Percentiles rank a stretch among this genome's conserved stretches.
These are phyloP conservation scores for Scleropages formosus DNA, from an alignment of 2,797 vertebrate genomes.

Conservation along the genomic window DNA sequence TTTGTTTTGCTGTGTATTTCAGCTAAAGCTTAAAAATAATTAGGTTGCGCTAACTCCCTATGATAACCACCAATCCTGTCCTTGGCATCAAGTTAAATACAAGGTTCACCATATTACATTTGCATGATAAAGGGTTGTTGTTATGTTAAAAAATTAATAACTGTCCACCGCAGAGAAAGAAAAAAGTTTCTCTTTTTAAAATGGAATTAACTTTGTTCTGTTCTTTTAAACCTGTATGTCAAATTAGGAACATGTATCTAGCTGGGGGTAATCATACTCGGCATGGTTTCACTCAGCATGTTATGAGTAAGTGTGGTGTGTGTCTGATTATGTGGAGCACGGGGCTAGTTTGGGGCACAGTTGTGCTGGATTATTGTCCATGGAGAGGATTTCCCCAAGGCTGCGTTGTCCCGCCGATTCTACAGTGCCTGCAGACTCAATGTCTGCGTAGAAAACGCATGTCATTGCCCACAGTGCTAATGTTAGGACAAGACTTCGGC, in stretches of 20 bases:
- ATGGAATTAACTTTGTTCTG: not conserved
- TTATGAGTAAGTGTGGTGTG: not conserved
- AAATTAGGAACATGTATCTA: not conserved
- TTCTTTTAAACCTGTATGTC: not conserved
- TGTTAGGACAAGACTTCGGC: constrained; percentile 37
- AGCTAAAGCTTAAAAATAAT: too few species aligned
- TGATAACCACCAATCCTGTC: too few species aligned
- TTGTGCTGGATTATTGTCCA: not conserved
- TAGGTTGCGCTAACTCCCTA: too few species aligned
- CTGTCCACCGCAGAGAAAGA: not conserved
- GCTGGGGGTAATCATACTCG: not conserved
- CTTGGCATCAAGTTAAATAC: too few species aligned
- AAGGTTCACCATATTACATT: too few species aligned
- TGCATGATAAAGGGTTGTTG: too few species aligned
- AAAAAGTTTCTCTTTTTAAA: too few species aligned
- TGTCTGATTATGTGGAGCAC: not conserved
- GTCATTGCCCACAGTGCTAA: constrained; percentile 29
- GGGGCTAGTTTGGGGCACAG: not conserved
- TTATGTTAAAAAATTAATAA: not conserved
- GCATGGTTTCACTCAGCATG: not conserved
- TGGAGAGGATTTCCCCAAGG: constrained; percentile 10
- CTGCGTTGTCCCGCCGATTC: constrained; percentile 37
- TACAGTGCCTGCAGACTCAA: constrained; percentile 39
- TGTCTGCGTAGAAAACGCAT: constrained; percentile 42
- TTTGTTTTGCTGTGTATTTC: too few species aligned